Evolutionary conservation across 2,888 invertebrate species (phyloP).

Genomic region (Agriotes lineatus): DNA sequence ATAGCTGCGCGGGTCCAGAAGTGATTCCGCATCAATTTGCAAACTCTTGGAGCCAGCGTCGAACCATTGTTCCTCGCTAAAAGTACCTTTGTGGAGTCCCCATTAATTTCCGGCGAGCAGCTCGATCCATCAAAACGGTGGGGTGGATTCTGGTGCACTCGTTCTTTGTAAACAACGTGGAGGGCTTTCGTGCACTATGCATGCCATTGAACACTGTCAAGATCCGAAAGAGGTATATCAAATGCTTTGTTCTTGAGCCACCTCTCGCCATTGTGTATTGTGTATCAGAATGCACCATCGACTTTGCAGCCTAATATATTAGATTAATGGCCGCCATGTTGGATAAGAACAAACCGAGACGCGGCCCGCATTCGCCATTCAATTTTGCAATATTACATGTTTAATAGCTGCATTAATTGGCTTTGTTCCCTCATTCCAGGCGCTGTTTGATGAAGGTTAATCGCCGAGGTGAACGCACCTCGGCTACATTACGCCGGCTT

Average conservation of each 20-base stretch:
- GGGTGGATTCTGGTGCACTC: slow-evolving; percentile 4
- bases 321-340: slow-evolving; percentile 42
- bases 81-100: too few species aligned
- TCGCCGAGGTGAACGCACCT: slow-evolving; percentile 31
- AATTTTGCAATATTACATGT: slow-evolving; percentile 43
- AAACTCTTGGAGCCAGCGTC: too few species aligned
- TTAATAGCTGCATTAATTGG: slow-evolving; percentile 41
- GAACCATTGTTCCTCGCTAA: too few species aligned
- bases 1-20: too few species aligned
- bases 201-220: slow-evolving; percentile 23
- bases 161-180: slow-evolving; percentile 15
- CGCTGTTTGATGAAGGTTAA: slow-evolving; percentile 38
- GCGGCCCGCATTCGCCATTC: slow-evolving; percentile 29
- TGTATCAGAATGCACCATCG: slow-evolving; percentile 46
- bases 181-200: slow-evolving; percentile 18
- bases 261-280: slow-evolving; percentile 46
- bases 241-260: slow-evolving; percentile 49
- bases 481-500: slow-evolving; percentile 10
- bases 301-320: slow-evolving; percentile 49
- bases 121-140: background rate
- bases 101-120: too few species aligned
- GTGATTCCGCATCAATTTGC: too few species aligned
- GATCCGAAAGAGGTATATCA: slow-evolving; percentile 24
- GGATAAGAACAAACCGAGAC: slow-evolving; percentile 40
- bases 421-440: slow-evolving; percentile 35